phyloP scores from a whole-genome alignment of 1,140 invertebrate species.

The Brachionus koreanus region DNA sequence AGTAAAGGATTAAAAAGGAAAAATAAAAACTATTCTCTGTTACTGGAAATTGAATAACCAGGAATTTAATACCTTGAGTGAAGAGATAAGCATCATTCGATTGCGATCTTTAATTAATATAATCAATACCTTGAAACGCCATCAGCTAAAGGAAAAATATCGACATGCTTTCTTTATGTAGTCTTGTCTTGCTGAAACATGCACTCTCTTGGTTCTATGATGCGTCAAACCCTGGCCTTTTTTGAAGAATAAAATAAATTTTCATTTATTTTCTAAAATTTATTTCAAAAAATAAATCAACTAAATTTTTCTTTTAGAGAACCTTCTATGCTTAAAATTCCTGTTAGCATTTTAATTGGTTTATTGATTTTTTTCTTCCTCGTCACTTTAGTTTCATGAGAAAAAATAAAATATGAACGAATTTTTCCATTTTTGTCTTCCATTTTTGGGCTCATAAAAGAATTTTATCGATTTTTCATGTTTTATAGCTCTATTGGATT shows the following conservation, averaged over 20 bases:
- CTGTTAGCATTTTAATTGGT: neutral
- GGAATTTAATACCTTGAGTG: neutral
- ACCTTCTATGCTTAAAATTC: neutral
- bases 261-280: neutral
- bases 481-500: neutral
- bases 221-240: neutral
- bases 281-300: neutral
- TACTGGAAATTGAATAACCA: neutral
- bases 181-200: neutral
- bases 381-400: neutral
- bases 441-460: neutral
- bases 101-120: neutral
- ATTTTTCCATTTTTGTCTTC: neutral
- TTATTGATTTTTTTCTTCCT: neutral
- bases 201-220: neutral
- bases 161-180: neutral
- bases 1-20: neutral
- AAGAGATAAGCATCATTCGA: neutral
- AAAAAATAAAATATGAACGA: slow-evolving; percentile 5
- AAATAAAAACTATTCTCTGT: neutral
- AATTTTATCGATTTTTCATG: slow-evolving; percentile 9
- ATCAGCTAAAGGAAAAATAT: neutral
- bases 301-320: neutral
- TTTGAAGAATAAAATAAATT: neutral
- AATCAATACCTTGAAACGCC: neutral